These are phyloP conservation scores for Bruchidius siliquastri DNA, from an alignment of 2,888 invertebrate species.

Conservation along the genomic window DNA sequence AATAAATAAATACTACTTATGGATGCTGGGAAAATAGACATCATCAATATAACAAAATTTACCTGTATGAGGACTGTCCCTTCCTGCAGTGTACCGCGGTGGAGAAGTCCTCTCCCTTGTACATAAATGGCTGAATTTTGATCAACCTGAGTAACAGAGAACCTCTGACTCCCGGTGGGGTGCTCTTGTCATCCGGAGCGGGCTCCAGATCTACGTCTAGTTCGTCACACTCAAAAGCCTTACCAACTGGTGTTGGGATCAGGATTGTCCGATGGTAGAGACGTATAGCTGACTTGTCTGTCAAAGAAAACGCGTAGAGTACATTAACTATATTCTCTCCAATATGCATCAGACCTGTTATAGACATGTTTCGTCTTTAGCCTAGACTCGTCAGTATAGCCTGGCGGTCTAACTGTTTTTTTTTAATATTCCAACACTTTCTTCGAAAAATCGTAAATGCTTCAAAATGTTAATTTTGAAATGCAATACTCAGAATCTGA, in stretches of 20 bases:
- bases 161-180: conserved; percentile 40
- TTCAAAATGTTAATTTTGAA: no score
- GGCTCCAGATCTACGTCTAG: conserved; percentile 58
- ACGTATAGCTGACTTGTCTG: conserved; percentile 37
- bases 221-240: conserved; percentile 75
- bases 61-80: conserved; percentile 30
- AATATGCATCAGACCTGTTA: no score
- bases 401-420: no score
- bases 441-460: no score
- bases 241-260: conserved; percentile 83
- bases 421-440: no score
- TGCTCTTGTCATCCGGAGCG: conserved; percentile 40
- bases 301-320: conserved; percentile 33
- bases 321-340: not conserved
- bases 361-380: no score
- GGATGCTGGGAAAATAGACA: no score
- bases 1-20: no score
- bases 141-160: conserved; percentile 37
- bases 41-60: not conserved
- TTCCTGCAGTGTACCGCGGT: conserved; percentile 63
- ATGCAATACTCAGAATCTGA: no score
- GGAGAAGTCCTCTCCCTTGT: conserved; percentile 70
- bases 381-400: no score
- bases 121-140: conserved; percentile 80
- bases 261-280: conserved; percentile 55